These are phyloP conservation scores for Oligia latruncula DNA, from an alignment of 2,888 invertebrate species.

Conservation along the genomic window DNA sequence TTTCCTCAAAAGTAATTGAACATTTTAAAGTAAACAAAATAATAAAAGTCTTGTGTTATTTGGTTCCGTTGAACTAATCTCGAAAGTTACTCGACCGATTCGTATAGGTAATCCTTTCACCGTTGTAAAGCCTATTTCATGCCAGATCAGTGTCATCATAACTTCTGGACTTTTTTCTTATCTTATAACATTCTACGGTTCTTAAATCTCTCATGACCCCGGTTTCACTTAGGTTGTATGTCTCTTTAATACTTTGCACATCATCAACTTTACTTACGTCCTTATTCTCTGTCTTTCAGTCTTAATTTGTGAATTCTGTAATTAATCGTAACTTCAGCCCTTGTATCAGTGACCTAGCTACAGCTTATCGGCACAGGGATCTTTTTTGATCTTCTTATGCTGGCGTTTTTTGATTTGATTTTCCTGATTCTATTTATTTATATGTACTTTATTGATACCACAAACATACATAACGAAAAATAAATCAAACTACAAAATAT, in stretches of 20 bases:
- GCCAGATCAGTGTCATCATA: constrained; percentile 51
- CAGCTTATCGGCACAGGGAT: background rate
- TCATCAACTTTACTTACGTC: background rate
- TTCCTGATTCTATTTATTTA: background rate
- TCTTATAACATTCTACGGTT: constrained; percentile 18
- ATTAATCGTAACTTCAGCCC: background rate
- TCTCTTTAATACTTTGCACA: background rate
- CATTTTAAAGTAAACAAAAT: constrained; percentile 34
- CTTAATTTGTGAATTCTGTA: background rate
- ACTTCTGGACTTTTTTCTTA: constrained; percentile 28
- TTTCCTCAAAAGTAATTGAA: constrained; percentile 23
- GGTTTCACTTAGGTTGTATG: background rate
- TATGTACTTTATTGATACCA: background rate
- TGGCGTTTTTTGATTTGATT: constrained; percentile 6
- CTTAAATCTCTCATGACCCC: background rate
- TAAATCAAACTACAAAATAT: background rate
- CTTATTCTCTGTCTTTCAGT: background rate
- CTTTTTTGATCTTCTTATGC: background rate
- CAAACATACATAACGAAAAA: background rate
- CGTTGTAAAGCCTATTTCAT: constrained; percentile 58
- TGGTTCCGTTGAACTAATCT: constrained; percentile 55
- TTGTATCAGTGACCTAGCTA: background rate
- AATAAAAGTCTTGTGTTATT: constrained; percentile 45
- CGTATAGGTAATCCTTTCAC: constrained; percentile 61
- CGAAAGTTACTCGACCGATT: constrained; percentile 57